Percentiles rank a stretch among this genome's conserved stretches.
phyloP scores from a whole-genome alignment of 2,113 vertebrate genomes.

The Indicator maculatus region DNA sequence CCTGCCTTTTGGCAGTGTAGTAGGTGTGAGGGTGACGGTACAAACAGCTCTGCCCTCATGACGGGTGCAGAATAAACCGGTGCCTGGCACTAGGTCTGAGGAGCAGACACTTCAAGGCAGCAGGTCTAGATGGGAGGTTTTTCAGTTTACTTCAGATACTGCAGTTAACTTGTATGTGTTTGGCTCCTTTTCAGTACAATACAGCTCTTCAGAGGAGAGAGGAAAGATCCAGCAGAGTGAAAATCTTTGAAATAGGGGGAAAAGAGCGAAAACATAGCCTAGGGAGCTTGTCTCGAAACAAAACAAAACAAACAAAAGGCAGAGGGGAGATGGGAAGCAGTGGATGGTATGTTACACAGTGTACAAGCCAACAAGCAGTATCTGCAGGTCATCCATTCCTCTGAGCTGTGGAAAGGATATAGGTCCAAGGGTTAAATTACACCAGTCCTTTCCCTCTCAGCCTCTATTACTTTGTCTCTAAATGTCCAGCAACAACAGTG shows the following conservation, averaged over 20 bases:
- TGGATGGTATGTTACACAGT: constrained; percentile 8
- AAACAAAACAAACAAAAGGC: constrained; percentile 7
- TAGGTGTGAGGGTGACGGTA: neutral
- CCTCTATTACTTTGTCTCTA: constrained; percentile 30
- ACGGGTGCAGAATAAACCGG: neutral
- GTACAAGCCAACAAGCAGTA: constrained; percentile 12
- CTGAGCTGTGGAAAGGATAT: neutral
- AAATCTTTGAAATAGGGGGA: neutral
- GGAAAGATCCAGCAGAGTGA: neutral
- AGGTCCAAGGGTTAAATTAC: neutral
- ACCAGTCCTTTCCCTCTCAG: neutral
- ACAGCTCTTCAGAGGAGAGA: neutral
- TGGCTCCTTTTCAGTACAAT: neutral
- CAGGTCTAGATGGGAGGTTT: neutral
- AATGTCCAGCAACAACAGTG: constrained; percentile 12
- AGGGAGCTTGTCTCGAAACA: neutral
- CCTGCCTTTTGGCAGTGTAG: neutral
- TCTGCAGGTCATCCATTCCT: constrained; percentile 33
- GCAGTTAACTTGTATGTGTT: accelerated
- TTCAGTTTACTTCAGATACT: neutral
- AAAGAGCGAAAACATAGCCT: constrained; percentile 27
- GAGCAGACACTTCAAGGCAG: neutral
- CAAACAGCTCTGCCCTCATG: neutral
- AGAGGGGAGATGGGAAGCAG: constrained; percentile 36
- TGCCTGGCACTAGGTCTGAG: neutral